Evolutionary conservation across 2,113 vertebrate genomes (phyloP).

Genomic region (Damaliscus lunatus): DNA sequence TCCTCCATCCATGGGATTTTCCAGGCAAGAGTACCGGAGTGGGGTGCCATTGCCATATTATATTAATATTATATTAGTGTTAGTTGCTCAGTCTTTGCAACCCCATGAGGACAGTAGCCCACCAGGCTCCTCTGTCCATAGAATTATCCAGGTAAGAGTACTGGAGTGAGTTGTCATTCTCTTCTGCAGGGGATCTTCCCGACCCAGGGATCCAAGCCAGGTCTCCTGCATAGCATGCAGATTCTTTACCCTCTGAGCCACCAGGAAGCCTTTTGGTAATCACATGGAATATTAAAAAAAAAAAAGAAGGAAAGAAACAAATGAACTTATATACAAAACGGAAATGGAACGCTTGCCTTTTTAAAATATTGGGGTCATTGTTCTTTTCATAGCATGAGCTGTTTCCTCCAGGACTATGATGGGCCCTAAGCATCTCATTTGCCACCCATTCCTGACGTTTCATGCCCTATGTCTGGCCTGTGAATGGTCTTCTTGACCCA

Average conservation of each 20-base stretch:
- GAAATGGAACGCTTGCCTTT: not conserved
- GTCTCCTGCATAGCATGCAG: not conserved
- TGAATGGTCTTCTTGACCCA: accelerated
- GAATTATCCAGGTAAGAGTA: not conserved
- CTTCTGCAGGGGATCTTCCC: not conserved
- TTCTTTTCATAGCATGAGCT: not conserved
- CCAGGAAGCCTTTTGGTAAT: not conserved
- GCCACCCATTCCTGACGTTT: accelerated
- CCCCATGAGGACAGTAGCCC: not conserved
- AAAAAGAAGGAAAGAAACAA: not conserved
- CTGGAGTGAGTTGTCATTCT: not conserved
- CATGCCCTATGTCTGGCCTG: accelerated
- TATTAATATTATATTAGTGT: not conserved
- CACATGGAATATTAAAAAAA: not conserved
- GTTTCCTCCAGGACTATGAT: not conserved
- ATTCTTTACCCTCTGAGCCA: not conserved
- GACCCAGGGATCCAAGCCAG: not conserved
- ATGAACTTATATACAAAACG: not conserved
- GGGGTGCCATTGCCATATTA: too few relatives aligned
- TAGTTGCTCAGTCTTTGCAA: not conserved
- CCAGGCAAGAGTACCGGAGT: too few relatives aligned
- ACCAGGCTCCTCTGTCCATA: not conserved
- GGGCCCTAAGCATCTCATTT: accelerated
- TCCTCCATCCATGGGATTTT: too few relatives aligned
- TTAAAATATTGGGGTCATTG: not conserved